These are phyloP conservation scores for Acleris emargana DNA, from an alignment of 2,888 invertebrate genomes.

Conservation along the genomic window DNA sequence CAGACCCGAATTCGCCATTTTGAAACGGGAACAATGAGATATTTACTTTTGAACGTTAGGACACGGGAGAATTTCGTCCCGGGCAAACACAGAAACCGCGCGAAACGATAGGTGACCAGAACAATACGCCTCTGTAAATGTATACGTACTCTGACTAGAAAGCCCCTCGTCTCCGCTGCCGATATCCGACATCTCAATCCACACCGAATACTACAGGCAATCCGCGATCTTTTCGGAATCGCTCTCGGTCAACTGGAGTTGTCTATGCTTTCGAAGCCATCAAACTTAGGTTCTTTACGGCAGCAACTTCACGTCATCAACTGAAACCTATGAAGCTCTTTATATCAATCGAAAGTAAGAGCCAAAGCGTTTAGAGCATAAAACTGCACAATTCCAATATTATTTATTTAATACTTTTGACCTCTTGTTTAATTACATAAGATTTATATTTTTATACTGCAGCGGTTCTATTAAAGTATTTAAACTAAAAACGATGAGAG, in stretches of 20 bases:
- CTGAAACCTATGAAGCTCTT: background rate
- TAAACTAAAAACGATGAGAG: background rate
- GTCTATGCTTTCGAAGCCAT: slow-evolving; percentile 74
- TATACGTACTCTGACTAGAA: slow-evolving; percentile 90
- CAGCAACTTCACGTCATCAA: slow-evolving; percentile 37
- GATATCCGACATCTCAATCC: slow-evolving; percentile 89
- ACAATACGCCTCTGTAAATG: slow-evolving; percentile 60
- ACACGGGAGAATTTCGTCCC: slow-evolving; percentile 57
- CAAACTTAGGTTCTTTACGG: slow-evolving; percentile 62
- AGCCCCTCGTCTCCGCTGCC: slow-evolving; percentile 91
- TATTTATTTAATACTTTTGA: background rate
- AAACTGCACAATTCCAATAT: background rate
- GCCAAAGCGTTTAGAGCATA: background rate
- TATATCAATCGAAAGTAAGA: background rate
- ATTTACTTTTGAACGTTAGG: slow-evolving; percentile 77
- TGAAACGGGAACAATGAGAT: slow-evolving; percentile 83
- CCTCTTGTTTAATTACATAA: background rate
- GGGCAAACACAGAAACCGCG: slow-evolving; percentile 58
- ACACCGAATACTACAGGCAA: slow-evolving; percentile 81
- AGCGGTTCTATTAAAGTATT: background rate
- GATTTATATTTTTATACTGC: background rate
- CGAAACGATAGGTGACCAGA: slow-evolving; percentile 50
- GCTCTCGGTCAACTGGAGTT: slow-evolving; percentile 67
- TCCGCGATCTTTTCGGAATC: slow-evolving; percentile 75
- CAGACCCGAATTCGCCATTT: slow-evolving; percentile 80